Evolutionary conservation across 2,888 invertebrate species (phyloP).

Genomic region (Metallyticus violacea): DNA sequence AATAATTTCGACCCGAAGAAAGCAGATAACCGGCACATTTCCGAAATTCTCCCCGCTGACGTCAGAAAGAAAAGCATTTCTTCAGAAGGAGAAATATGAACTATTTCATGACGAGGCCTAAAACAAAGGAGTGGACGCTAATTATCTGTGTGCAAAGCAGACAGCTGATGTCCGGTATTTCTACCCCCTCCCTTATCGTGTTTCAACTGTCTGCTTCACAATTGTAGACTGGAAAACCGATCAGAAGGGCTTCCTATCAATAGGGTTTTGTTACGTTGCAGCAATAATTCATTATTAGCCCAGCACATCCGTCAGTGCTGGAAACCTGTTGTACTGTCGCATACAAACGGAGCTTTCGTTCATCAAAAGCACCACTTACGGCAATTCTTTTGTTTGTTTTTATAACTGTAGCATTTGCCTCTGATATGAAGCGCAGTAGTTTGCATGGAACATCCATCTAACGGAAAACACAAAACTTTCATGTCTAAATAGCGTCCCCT

Average conservation of each 20-base stretch:
- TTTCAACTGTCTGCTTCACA: background rate
- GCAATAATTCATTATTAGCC: background rate
- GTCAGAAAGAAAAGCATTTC: no score
- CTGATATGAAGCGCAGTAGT: background rate
- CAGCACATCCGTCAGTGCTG: background rate
- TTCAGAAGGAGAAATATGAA: no score
- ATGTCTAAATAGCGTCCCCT: no score
- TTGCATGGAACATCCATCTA: background rate
- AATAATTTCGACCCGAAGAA: no score
- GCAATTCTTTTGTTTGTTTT: background rate
- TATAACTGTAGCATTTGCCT: background rate
- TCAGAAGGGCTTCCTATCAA: background rate
- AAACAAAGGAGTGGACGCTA: no score
- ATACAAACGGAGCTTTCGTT: background rate
- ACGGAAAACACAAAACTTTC: background rate
- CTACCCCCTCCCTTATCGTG: background rate
- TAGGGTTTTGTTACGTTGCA: background rate
- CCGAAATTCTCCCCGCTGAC: no score
- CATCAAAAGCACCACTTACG: background rate
- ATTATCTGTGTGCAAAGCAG: no score
- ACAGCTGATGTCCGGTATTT: background rate
- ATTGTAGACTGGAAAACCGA: background rate
- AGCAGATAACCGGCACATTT: no score
- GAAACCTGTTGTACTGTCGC: background rate
- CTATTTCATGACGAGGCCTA: no score